A percentile compares a stretch with the other conserved stretches of the same genome.
Evolutionary conservation across 2,113 vertebrate genomes (phyloP).

Genomic region (Rostratula benghalensis): DNA sequence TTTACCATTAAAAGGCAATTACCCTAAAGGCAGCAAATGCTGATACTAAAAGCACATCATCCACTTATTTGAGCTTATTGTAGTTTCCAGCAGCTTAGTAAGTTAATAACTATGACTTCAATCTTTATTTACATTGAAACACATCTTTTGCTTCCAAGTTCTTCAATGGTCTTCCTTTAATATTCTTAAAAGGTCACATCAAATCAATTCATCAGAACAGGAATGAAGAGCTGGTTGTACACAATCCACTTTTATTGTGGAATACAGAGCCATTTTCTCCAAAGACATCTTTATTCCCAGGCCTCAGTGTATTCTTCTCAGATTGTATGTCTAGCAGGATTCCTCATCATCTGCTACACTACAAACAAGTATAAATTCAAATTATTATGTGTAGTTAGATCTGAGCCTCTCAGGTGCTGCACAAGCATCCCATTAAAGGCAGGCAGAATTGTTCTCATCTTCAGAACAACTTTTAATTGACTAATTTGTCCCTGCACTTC

Average conservation of each 20-base stretch:
- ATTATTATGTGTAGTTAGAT: not conserved
- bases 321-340: not conserved
- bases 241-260: not conserved
- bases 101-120: not conserved
- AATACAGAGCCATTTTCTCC: not conserved
- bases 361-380: not conserved
- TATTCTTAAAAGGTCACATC: not conserved
- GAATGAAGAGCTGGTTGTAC: not conserved
- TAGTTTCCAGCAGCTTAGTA: not conserved
- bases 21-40: not conserved
- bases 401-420: not conserved
- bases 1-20: not conserved
- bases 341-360: not conserved
- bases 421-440: not conserved
- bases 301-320: not conserved
- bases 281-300: not conserved
- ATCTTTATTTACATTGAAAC: not conserved
- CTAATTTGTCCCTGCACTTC: not conserved
- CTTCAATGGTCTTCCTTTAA: not conserved
- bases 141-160: not conserved
- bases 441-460: not conserved
- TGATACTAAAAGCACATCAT: not conserved
- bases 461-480: slow-evolving; percentile 3
- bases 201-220: not conserved
- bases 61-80: not conserved